phyloP scores from a whole-genome alignment of 2,888 invertebrate genomes.

The Scelioninae gen. 2 region DNA sequence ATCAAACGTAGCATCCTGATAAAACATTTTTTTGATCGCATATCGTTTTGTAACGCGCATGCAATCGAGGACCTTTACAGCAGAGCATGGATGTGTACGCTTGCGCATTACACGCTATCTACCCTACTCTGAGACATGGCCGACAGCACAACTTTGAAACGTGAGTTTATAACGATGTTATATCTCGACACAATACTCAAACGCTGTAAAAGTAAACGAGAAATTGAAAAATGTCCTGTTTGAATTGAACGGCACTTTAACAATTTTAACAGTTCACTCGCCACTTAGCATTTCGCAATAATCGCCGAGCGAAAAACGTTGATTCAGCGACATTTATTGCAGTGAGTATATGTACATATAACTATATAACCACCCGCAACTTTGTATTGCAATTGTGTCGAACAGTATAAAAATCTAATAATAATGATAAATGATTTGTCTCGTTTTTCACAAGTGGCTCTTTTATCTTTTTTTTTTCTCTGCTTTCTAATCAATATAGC shows the following conservation, averaged over 20 bases:
- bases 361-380: constrained; percentile 61
- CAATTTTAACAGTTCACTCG: constrained; percentile 29
- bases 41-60: constrained; percentile 56
- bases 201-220: constrained; percentile 60
- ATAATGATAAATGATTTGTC: background rate
- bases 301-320: constrained; percentile 63
- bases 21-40: constrained; percentile 52
- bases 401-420: constrained; percentile 2
- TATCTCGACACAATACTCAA: constrained; percentile 61
- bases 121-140: constrained; percentile 70
- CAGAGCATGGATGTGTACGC: constrained; percentile 65
- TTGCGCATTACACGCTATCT: constrained; percentile 67
- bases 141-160: constrained; percentile 74
- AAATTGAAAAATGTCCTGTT: constrained; percentile 41
- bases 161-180: constrained; percentile 70
- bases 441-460: background rate
- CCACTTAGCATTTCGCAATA: constrained; percentile 60
- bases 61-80: constrained; percentile 60
- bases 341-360: constrained; percentile 62
- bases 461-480: background rate
- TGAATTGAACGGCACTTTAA: constrained; percentile 21
- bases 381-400: constrained; percentile 49
- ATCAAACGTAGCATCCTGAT: constrained; percentile 33
- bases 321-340: constrained; percentile 63
- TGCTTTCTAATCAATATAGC: background rate